These are phyloP conservation scores for Eciton burchellii DNA, from an alignment of 1,140 invertebrate genomes.

Conservation along the genomic window DNA sequence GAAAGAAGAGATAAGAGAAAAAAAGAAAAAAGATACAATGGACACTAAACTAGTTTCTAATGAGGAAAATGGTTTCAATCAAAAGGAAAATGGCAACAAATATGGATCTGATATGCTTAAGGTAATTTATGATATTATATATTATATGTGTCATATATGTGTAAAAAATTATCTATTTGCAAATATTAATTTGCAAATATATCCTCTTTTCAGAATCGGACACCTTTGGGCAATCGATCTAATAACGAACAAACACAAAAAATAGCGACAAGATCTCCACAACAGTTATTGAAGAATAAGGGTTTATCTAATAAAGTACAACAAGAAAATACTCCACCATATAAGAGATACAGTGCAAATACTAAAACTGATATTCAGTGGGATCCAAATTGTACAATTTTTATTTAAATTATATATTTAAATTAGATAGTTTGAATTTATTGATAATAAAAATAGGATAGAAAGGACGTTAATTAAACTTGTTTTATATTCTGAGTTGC, in stretches of 20 bases:
- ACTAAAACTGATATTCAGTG: constrained; percentile 76
- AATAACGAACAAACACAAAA: constrained; percentile 73
- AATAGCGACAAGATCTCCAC: constrained; percentile 67
- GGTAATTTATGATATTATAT: constrained; percentile 58
- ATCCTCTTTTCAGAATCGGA: constrained; percentile 75
- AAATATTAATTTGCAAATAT: constrained; percentile 12
- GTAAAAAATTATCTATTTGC: constrained; percentile 3
- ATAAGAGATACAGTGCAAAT: constrained; percentile 66
- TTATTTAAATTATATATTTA: constrained; percentile 76
- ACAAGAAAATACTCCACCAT: constrained; percentile 81
- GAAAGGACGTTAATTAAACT: background rate
- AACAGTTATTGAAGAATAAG: constrained; percentile 74
- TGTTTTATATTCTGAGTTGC: constrained; percentile 12
- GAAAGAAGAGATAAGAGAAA: constrained; percentile 35
- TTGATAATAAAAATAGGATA: constrained; percentile 17
- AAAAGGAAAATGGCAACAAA: constrained; percentile 64
- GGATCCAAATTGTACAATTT: constrained; percentile 79
- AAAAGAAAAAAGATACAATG: constrained; percentile 42
- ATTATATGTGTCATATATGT: constrained; percentile 5
- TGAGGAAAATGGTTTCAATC: constrained; percentile 59
- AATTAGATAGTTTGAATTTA: constrained; percentile 9
- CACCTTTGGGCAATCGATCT: constrained; percentile 80
- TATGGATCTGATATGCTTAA: constrained; percentile 52
- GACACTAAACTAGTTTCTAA: constrained; percentile 59
- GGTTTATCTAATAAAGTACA: constrained; percentile 64